Percentiles rank a stretch among this genome's conserved stretches.
phyloP scores from a whole-genome alignment of 2,888 invertebrate species.

The Platypus cylindrus region DNA sequence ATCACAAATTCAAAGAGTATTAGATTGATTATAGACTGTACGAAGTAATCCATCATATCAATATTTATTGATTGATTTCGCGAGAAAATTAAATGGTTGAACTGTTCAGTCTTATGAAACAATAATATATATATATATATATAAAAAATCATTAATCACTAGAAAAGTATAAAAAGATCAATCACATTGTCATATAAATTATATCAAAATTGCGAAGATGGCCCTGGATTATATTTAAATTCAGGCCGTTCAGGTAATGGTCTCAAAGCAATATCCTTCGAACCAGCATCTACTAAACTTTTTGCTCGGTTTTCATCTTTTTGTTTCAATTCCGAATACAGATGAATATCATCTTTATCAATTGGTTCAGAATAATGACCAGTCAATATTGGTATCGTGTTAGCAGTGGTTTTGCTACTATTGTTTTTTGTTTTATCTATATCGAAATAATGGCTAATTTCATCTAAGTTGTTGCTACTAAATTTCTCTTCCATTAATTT shows the following conservation, averaged over 20 bases:
- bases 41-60: too few relatives aligned
- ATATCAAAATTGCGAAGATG: constrained; percentile 19
- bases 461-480: constrained; percentile 25
- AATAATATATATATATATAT: too few relatives aligned
- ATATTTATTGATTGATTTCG: too few relatives aligned
- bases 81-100: too few relatives aligned
- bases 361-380: constrained; percentile 45
- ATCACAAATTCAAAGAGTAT: too few relatives aligned
- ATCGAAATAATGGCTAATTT: constrained; percentile 18
- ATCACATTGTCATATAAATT: constrained; percentile 4
- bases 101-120: too few relatives aligned
- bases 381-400: constrained; percentile 28
- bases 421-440: constrained; percentile 6
- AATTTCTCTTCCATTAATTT: constrained; percentile 47
- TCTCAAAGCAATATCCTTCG: constrained; percentile 50
- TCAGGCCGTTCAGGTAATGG: constrained; percentile 55
- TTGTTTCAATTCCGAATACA: constrained; percentile 43
- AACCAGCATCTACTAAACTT: constrained; percentile 26
- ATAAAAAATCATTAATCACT: too few relatives aligned
- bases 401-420: too few relatives aligned
- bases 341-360: constrained; percentile 40
- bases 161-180: constrained; percentile 9
- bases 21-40: too few relatives aligned
- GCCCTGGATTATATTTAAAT: constrained; percentile 18
- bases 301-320: constrained; percentile 25